Evolutionary conservation across 1,140 invertebrate genomes (phyloP).

Genomic region (Nasonia giraulti): DNA sequence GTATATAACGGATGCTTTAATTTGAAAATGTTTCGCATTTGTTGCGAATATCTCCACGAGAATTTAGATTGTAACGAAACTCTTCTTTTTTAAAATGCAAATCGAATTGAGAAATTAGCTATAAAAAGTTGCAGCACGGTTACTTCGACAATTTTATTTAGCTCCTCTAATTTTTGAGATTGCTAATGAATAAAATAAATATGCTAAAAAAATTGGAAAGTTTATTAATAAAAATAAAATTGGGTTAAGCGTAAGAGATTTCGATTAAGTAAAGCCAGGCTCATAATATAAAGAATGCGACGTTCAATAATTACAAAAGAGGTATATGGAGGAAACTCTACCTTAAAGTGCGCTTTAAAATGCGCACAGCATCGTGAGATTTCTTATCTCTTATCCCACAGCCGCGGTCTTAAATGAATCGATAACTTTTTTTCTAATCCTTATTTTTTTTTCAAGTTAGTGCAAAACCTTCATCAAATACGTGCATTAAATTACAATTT

Average conservation of each 20-base stretch:
- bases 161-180: not conserved
- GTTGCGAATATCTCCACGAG: no score
- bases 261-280: no score
- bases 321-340: not conserved
- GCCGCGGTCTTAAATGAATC: conserved; percentile 18
- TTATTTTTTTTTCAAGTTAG: not conserved
- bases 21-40: not conserved
- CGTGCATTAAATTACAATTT: not conserved
- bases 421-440: conserved; percentile 22
- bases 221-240: no score
- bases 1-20: not conserved
- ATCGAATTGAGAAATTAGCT: not conserved
- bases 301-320: not conserved
- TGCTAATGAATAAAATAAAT: not conserved
- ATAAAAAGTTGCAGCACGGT: not conserved
- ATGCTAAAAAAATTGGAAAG: not conserved
- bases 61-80: not conserved
- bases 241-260: no score
- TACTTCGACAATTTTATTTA: not conserved
- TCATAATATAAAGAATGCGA: not conserved
- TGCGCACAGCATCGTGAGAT: not conserved
- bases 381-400: conserved; percentile 31
- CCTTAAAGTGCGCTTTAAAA: conserved; percentile 13
- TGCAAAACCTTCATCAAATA: not conserved
- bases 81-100: not conserved